These are phyloP conservation scores for Cephalotes varians DNA, from an alignment of 2,888 invertebrate genomes.

Conservation along the genomic window DNA sequence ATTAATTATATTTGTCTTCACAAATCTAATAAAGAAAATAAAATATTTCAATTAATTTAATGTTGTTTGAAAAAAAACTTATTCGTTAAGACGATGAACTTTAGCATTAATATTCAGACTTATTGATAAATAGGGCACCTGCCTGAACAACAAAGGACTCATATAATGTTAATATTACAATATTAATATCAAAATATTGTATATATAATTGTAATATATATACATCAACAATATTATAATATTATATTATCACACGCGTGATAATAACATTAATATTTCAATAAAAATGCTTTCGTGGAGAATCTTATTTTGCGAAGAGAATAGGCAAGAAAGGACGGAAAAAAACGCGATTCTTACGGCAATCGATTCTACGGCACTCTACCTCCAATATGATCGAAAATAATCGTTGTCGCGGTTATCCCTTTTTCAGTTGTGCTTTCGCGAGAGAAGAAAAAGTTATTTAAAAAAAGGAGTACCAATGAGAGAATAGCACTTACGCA, in stretches of 20 bases:
- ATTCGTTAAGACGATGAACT: not conserved
- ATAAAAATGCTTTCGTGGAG: not conserved
- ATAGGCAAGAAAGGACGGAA: constrained; percentile 5
- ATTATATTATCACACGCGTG: constrained; percentile 5
- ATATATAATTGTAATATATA: not conserved
- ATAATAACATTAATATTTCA: not conserved
- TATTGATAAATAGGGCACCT: not conserved
- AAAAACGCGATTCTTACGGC: constrained; percentile 53
- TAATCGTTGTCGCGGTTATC: not conserved
- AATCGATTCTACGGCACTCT: constrained; percentile 13
- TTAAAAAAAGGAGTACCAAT: constrained; percentile 30
- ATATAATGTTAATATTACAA: constrained; percentile 10
- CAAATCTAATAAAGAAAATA: not conserved
- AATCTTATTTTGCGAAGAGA: not conserved
- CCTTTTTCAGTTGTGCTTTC: constrained; percentile 11
- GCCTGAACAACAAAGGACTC: not conserved
- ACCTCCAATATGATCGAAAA: constrained; percentile 5
- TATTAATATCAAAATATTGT: constrained; percentile 1
- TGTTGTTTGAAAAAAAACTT: not conserved
- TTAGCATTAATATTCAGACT: not conserved
- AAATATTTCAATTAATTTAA: not conserved
- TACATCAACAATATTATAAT: not conserved
- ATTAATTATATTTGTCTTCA: not conserved
- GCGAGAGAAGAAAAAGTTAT: constrained; percentile 15
- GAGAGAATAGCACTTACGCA: constrained; percentile 36